These are phyloP conservation scores for Paguma larvata DNA, from an alignment of 2,797 vertebrate species.

Conservation along the genomic window DNA sequence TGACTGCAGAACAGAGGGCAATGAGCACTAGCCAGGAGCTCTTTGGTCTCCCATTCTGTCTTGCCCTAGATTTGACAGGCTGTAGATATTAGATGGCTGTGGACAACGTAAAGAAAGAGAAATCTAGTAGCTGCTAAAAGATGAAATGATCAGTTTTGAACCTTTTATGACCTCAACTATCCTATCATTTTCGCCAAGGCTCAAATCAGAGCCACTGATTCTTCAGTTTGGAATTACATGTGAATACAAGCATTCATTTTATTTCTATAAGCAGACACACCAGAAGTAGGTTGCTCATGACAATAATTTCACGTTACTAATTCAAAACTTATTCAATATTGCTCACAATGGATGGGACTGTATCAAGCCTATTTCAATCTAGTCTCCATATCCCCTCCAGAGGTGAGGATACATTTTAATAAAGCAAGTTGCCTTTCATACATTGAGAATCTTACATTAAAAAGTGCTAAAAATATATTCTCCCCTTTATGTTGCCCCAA, in stretches of 20 bases:
- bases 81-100: constrained; percentile 51
- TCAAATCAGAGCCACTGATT: constrained; percentile 38
- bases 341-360: neutral
- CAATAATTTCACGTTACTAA: constrained; percentile 25
- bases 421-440: constrained; percentile 24
- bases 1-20: constrained; percentile 9
- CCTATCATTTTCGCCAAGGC: constrained; percentile 20
- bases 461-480: constrained; percentile 77
- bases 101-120: constrained; percentile 66
- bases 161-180: constrained; percentile 7
- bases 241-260: constrained; percentile 47
- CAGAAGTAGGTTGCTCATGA: neutral
- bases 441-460: neutral
- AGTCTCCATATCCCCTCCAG: neutral
- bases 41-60: constrained; percentile 34
- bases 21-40: constrained; percentile 42
- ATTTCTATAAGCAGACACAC: neutral
- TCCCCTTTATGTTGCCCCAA: constrained; percentile 79
- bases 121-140: constrained; percentile 57
- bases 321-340: neutral
- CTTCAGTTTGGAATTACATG: constrained; percentile 48
- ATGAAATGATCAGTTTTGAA: constrained; percentile 17
- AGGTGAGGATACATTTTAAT: neutral
- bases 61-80: constrained; percentile 58
- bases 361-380: neutral